Evolutionary conservation across 2,113 vertebrate genomes (phyloP), one percentile per base, ranked within the genome.

Genomic region (Eulemur macaco): DNA sequence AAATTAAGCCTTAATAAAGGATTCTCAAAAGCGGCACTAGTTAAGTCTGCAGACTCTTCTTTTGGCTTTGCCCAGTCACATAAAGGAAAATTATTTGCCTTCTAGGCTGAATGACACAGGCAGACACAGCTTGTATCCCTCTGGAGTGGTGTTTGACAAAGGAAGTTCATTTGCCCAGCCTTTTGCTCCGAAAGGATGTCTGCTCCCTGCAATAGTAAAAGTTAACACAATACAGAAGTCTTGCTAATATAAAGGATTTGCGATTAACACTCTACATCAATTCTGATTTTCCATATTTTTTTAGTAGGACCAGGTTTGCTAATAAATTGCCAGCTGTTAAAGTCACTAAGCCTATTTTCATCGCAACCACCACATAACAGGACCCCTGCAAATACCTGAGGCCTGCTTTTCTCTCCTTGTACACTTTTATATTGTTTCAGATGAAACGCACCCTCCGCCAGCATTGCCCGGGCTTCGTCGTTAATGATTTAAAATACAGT

Each of bases 321-420:
- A 95, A 96, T 98, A 98, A 98, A 98, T 82, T 74, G 96, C 97
- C 97, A 98, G 97, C 96, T 98, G 98, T 98, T 98, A 98, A 37
- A 97, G 92, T 97, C 98, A 98, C 97, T 97, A 97, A 98, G 85
- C 74, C 81, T 7, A 45, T 98, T 98, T 98, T 98, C 98, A 98
- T 97, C 97, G 97, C 90, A 98, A 96, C 56, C 76, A 92, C 80
- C 96, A 96, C 94, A 92, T 96, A 97, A 95, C 95, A 97, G 86
- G 89, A 93, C 95, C 93, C 87, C 96, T 98, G 95, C 92, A 97
- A 98, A 98, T 97, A 96, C 69, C 82, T 37, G 52, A 88, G 89
- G 78, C 68, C 97, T 95, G 95, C 96, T 94, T 95, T 78, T 93
- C 97, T 97, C 91, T 97, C 93, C 64, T 76, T 97, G 94, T 89